Percentiles rank a stretch among this genome's conserved stretches.
These are phyloP conservation scores for Hemicordylus capensis DNA, from an alignment of 2,113 vertebrate genomes.

Conservation along the genomic window DNA sequence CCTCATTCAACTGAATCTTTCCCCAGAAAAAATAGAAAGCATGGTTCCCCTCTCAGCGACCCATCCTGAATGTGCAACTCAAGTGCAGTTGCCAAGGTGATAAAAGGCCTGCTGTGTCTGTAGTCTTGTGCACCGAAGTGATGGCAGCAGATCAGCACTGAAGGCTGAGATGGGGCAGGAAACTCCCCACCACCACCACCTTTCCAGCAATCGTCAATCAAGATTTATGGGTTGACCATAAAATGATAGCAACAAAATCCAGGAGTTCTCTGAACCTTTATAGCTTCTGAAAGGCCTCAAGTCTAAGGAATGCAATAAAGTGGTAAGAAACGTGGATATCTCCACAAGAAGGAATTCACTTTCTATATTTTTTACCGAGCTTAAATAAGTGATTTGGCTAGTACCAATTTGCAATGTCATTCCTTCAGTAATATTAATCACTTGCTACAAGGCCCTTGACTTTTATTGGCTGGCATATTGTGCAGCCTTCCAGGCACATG, in stretches of 20 bases:
- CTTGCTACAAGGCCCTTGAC: neutral
- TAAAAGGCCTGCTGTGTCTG: neutral
- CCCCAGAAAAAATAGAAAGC: no score
- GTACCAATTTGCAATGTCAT: neutral
- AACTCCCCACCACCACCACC: neutral
- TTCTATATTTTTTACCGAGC: neutral
- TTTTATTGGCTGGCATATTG: no score
- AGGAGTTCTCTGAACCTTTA: neutral
- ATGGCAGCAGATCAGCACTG: neutral
- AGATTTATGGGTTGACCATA: neutral
- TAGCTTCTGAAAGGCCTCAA: neutral
- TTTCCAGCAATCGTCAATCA: neutral
- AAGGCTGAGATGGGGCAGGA: neutral
- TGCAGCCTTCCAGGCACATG: no score
- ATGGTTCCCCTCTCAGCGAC: neutral
- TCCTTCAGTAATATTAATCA: neutral
- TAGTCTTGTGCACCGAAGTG: neutral
- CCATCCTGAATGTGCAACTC: neutral
- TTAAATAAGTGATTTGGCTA: neutral
- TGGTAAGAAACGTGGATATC: neutral
- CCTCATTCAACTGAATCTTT: neutral
- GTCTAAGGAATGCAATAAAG: neutral
- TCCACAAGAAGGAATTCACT: neutral
- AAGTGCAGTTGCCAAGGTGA: neutral
- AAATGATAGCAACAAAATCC: neutral